These are phyloP conservation scores for Trissonchulus latispiculum DNA, from an alignment of 2,888 invertebrate species.

Conservation along the genomic window DNA sequence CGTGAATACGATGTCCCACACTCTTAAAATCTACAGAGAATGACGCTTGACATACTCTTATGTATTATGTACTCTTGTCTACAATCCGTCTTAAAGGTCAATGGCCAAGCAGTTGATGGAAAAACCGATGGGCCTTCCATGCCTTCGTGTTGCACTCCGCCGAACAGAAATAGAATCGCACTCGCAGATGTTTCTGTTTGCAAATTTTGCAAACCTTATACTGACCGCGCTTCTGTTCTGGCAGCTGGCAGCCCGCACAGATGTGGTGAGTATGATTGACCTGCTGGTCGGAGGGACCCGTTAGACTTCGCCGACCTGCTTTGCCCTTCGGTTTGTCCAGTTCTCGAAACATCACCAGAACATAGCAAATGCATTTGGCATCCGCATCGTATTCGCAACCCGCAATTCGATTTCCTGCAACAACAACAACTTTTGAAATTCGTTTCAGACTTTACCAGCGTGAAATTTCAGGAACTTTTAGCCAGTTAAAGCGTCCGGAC, in stretches of 20 bases:
- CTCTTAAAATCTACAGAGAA: too few relatives aligned
- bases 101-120: background rate
- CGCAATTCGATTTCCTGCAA: background rate
- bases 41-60: too few relatives aligned
- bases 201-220: background rate
- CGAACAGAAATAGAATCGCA: background rate
- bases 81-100: too few relatives aligned
- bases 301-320: too few relatives aligned
- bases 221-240: background rate
- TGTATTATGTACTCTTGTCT: too few relatives aligned
- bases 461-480: too few relatives aligned
- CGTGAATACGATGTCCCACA: too few relatives aligned
- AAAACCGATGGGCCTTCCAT: background rate
- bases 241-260: background rate
- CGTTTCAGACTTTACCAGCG: too few relatives aligned
- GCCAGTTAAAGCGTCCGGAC: too few relatives aligned
- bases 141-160: background rate
- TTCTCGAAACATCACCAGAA: background rate
- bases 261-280: background rate
- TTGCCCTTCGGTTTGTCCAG: background rate
- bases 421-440: too few relatives aligned
- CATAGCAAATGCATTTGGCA: background rate
- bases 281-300: background rate
- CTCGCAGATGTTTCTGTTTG: background rate
- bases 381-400: background rate